phyloP scores from a whole-genome alignment of 2,888 invertebrate species.

The Pseudoips prasinana region DNA sequence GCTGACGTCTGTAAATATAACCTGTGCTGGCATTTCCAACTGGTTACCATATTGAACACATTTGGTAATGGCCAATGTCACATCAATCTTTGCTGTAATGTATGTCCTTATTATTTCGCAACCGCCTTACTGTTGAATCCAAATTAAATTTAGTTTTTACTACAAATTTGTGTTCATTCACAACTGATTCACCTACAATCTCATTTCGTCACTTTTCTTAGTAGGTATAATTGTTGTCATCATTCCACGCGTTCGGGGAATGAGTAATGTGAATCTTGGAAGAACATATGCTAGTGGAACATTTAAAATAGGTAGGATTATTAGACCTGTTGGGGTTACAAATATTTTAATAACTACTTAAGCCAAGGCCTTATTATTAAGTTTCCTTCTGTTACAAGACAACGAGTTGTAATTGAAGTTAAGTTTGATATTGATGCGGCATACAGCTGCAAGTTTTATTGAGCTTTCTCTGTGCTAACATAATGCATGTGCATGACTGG shows the following conservation, averaged over 20 bases:
- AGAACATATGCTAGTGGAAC: conserved; percentile 14
- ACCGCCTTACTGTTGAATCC: conserved; percentile 21
- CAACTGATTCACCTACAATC: conserved; percentile 50
- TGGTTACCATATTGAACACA: conserved; percentile 48
- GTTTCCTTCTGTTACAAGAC: too few species aligned
- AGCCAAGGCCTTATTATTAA: too few species aligned
- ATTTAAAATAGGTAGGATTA: too few species aligned
- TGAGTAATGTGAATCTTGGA: conserved; percentile 45
- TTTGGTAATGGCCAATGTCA: conserved; percentile 45
- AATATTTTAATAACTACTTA: too few species aligned
- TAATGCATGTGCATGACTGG: too few species aligned
- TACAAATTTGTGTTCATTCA: conserved; percentile 45
- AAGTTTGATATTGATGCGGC: too few species aligned
- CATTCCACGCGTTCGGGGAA: conserved; percentile 47
- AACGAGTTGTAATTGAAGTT: too few species aligned
- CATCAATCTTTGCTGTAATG: conserved; percentile 30
- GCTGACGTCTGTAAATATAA: too few species aligned
- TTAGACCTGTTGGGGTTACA: too few species aligned
- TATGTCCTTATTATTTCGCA: conserved; percentile 35
- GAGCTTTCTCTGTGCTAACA: too few species aligned
- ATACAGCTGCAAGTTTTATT: too few species aligned
- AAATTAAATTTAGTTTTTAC: conserved; percentile 26
- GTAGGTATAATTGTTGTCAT: conserved; percentile 48
- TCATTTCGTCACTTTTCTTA: conserved; percentile 58
- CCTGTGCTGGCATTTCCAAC: conserved; percentile 53